Conservation (phyloP, 1,140 invertebrate species). For the Bombus confusus region DNA sequence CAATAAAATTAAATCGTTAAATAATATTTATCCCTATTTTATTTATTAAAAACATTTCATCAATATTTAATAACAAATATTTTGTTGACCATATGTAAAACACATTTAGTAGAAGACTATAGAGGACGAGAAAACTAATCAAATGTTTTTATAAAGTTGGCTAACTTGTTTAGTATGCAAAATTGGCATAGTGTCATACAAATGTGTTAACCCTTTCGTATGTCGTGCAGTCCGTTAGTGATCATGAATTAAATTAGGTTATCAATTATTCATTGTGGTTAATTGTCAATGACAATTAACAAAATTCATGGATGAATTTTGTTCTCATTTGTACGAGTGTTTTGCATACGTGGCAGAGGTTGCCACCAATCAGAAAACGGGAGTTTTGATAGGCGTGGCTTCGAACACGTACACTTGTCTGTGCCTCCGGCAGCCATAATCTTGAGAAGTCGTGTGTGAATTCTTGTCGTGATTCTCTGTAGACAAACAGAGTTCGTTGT, state of each 20-base stretch:
- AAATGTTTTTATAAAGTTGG: constrained; percentile 33
- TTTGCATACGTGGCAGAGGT: constrained; percentile 75
- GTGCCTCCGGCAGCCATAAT: constrained; percentile 72
- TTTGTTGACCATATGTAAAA: neutral
- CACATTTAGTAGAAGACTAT: too few species aligned
- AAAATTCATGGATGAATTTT: constrained; percentile 21
- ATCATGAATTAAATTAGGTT: constrained; percentile 50
- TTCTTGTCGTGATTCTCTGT: constrained; percentile 53
- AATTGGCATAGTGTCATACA: constrained; percentile 20
- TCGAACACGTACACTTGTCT: constrained; percentile 62
- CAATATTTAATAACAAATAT: neutral
- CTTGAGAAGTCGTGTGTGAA: constrained; percentile 58
- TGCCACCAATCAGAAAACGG: constrained; percentile 66
- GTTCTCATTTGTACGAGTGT: constrained; percentile 18
- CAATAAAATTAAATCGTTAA: constrained; percentile 43
- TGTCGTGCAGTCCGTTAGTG: constrained; percentile 1
- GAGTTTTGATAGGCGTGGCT: constrained; percentile 74
- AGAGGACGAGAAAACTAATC: neutral
- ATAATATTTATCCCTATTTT: constrained; percentile 30
- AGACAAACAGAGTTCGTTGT: constrained; percentile 29
- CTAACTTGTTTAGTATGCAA: neutral
- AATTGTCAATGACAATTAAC: constrained; percentile 42
- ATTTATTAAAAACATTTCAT: constrained; percentile 21
- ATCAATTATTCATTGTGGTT: constrained; percentile 20
- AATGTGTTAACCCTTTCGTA: constrained; percentile 18